Evolutionary conservation across 2,888 invertebrate species (phyloP), one percentile per base, ranked within the genome.

Genomic region (Aquatica leii): DNA sequence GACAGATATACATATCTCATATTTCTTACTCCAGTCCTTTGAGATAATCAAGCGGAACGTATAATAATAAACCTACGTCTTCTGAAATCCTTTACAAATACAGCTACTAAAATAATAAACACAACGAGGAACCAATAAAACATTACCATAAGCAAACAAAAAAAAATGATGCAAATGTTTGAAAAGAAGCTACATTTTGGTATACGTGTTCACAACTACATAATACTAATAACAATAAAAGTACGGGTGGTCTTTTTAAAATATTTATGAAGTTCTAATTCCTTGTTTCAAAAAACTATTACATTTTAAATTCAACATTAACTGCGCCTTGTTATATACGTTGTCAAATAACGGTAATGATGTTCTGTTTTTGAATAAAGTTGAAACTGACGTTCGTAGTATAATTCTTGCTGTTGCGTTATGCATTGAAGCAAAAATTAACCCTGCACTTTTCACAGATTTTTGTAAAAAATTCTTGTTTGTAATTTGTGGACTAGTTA

Each of bases 1-100:
- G 75, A 72, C 69, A 71, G 64, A 67, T 68, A 71, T 69, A 67
- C 69, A 74, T 75, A 69, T 74, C 75, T 76, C 75, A 73, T 76
- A 76, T 74, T 73, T 75, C 74, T 72, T 72, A 68, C 62, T 67
- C 43, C 57, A 48, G 31, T 24, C 20, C 53, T 20, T 40, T 34
- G 53, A 12, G 17, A 20, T 15, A 50, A 50, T 21, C 21, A 35
- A 63, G 66, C 62, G 66, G 62, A 14, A 55, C 35, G 50, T 40
- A 8, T 11, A 17, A 34, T n/a, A 20, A 15, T 48, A 48, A 24
- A n/a, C n/a, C 48, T 8, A 48, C 12, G 31, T 18, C 46, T 56
- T 34, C 17, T 48, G 46, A 12, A 34, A 50, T 14, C n/a, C 9
- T 14, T n/a, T 14, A 52, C 14, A 4, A 17, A 11, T 41, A 40